phyloP scores from a whole-genome alignment of 2,888 invertebrate species.

The Entomobrya multifasciata region DNA sequence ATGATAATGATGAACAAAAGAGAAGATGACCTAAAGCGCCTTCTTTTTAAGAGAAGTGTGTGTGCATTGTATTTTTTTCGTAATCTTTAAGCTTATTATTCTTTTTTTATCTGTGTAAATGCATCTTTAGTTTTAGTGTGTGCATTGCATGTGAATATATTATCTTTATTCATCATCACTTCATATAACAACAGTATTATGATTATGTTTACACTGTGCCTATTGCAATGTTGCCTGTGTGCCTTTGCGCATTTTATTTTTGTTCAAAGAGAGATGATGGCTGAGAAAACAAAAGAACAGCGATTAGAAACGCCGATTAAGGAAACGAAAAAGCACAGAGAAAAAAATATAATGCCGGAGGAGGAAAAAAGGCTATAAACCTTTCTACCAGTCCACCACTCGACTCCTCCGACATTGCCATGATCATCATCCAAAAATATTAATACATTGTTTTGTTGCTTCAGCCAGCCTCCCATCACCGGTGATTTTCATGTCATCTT shows the following conservation, averaged over 20 bases:
- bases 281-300: slow-evolving; percentile 21
- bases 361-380: too few relatives aligned
- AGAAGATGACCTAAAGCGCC: slow-evolving; percentile 54
- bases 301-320: slow-evolving; percentile 8
- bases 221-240: background rate
- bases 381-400: background rate
- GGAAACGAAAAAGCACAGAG: background rate
- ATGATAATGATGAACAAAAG: background rate
- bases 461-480: too few relatives aligned
- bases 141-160: background rate
- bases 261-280: too few relatives aligned
- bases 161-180: too few relatives aligned
- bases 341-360: background rate
- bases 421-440: background rate
- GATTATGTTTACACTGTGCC: slow-evolving; percentile 17
- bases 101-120: background rate
- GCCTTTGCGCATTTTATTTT: background rate
- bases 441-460: too few relatives aligned
- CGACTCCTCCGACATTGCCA: background rate
- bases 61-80: background rate
- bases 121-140: background rate
- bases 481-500: slow-evolving; percentile 33
- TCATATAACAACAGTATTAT: too few relatives aligned
- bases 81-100: background rate
- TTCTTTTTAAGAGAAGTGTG: slow-evolving; percentile 28